Evolutionary conservation across 2,888 invertebrate species (phyloP), one percentile per base, ranked within the genome.

Genomic region (Heliconius charithonia): DNA sequence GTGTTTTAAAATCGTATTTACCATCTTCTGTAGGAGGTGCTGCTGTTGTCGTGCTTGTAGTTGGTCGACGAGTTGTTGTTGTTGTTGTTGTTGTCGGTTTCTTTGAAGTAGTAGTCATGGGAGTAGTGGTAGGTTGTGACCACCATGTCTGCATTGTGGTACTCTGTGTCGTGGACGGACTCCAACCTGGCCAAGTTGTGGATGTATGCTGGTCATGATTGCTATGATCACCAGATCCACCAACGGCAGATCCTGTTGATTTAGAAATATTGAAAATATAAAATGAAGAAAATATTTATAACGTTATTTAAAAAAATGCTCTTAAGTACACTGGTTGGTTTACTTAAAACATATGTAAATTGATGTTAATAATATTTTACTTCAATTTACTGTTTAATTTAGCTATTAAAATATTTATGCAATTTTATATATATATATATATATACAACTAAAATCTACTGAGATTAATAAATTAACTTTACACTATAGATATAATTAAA

Each of bases 141-240:
- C 91, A 92, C 92, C 92, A 92, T 7, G 91, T 90, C 81, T 89
- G 89, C 4, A 87, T 87, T 2, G 91, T 90, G 79, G 87, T 82
- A n/a, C 69, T 69, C 56, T 86, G 45, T 85, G 85, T 90, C 45
- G 93, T 92, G 7, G 90, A 41, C 0, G 56, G 89, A 75, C 86
- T 89, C 93, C 95, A 95, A 85, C 91, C 92, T 0, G 95, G 93
- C 87, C 95, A 93, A 1, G 93, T 92, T 6, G 95, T 94, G 1
- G 93, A 82, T 83, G 91, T 81, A 32, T 87, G 86, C 9, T 92
- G 89, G 25, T 91, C 85, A 84, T 91, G 90, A 12, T 79, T 85
- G 19, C 84, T 84, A 78, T 87, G 87, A 75, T 88, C 88, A 62
- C 87, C 89, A 45, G 37, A 37, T 37, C 89, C 89, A 16, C 89